Base-by-base conservation (phyloP, 1,140 invertebrate species). In the Heliconius eleuchia region DNA sequence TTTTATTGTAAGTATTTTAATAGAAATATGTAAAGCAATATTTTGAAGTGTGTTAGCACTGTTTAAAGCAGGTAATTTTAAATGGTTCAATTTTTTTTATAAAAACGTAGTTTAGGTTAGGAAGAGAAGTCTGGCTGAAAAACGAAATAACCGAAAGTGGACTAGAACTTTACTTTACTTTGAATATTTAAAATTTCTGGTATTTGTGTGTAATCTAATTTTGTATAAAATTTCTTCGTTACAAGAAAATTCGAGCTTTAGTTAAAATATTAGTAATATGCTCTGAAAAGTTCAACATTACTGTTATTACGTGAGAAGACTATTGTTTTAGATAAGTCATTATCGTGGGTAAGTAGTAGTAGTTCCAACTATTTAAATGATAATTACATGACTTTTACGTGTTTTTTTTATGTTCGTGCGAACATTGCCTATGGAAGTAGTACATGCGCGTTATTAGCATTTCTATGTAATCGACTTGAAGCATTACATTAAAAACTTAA, bases 351-450 rank as follows among this genome's bases (percentile, higher is more conserved):
- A 89, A 88, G 83, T 66, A 66, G 77, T 66, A 66, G 77, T 82
- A 52, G 73, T 57, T 81, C 78, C 85, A 86, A 86, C 84, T 88
- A 83, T 88, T 85, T 85, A 88, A 89, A 89, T 89, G 87, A 82
- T 89, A 90, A 92, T 90, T 88, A 81, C 77, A 52, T 80, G 84
- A 84, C 79, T 84, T 86, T 80, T 81, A 82, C 74, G 73, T 74
- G 71, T 84, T 80, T 82, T 85, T 85, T 83, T 85, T 83, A 84
- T 83, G 85, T 84, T 84, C 83, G 82, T 86, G 87, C 82, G 86
- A 88, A 86, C 84, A 42, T 82, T 73, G 78, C 76, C 76, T 84
- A 83, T 77, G 55, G 80, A 81, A 82, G 73, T 75, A 78, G 80
- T 71, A 46, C 77, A 76, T 74, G 71, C 72, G 60, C 42, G 71